Conservation (phyloP, 2,113 vertebrate genomes). For the Pteropus alecto region DNA sequence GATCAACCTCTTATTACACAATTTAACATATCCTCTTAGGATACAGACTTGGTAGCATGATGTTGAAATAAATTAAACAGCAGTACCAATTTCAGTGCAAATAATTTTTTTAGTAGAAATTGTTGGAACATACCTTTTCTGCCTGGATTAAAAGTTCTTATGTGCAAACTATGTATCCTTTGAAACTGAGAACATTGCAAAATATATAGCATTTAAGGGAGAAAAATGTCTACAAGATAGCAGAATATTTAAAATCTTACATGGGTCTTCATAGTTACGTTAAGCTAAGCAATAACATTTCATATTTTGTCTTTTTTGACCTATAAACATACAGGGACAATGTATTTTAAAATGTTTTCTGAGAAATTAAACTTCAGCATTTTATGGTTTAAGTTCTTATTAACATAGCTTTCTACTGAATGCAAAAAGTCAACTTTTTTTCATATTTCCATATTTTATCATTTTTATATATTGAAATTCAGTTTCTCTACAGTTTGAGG, state of each 20-base stretch:
- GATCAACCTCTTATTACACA: neutral
- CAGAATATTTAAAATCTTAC: neutral
- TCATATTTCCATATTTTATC: neutral
- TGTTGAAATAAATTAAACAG: neutral
- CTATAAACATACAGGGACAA: neutral
- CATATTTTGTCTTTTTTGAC: neutral
- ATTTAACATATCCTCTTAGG: neutral
- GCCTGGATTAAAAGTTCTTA: neutral
- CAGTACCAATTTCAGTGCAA: neutral
- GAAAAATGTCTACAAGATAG: neutral
- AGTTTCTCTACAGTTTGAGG: neutral
- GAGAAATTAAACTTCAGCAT: neutral
- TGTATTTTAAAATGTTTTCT: neutral
- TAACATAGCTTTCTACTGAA: neutral
- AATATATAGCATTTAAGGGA: neutral
- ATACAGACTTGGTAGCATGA: neutral
- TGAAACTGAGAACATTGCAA: neutral
- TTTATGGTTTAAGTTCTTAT: neutral
- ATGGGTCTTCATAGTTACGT: neutral
- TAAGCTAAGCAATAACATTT: neutral
- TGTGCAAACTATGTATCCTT: neutral
- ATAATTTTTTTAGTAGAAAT: slow-evolving; percentile 1
- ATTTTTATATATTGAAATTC: slow-evolving; percentile 4
- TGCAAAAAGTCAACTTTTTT: neutral
- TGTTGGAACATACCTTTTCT: neutral